A percentile compares a stretch with the other conserved stretches of the same genome.
Conservation (phyloP, 2,888 invertebrate species). For the Thymelicus acteon region DNA sequence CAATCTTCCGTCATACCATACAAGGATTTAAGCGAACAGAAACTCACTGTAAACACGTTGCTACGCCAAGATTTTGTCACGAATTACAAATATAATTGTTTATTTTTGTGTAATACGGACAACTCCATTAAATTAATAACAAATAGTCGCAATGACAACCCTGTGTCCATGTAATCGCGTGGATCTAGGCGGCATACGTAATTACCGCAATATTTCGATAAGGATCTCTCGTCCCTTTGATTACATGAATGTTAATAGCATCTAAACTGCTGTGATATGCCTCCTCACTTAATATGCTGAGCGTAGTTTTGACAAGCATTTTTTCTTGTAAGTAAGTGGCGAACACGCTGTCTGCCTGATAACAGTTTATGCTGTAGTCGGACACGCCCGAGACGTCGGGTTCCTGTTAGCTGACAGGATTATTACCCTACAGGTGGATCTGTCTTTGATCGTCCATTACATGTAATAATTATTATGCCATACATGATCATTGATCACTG, state of each 20-base stretch:
- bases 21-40: too few species aligned
- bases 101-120: too few species aligned
- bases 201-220: constrained; percentile 37
- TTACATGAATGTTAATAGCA: constrained; percentile 35
- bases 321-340: constrained; percentile 28
- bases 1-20: too few species aligned
- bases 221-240: constrained; percentile 31
- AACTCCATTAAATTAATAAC: background rate
- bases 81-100: background rate
- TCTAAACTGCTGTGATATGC: constrained; percentile 23
- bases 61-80: background rate
- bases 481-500: too few species aligned
- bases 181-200: constrained; percentile 38
- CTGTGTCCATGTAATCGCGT: constrained; percentile 24
- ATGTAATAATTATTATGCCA: too few species aligned
- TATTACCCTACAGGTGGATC: background rate
- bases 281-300: constrained; percentile 15
- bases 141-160: constrained; percentile 11
- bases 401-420: background rate
- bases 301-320: constrained; percentile 21
- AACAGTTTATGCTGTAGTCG: background rate
- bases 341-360: constrained; percentile 12
- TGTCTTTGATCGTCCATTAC: too few species aligned
- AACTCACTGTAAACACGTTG: too few species aligned
- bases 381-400: background rate